A percentile compares a stretch with the other conserved stretches of the same genome.
These are phyloP conservation scores for Morpho helenor DNA, from an alignment of 2,888 invertebrate genomes.

Conservation along the genomic window DNA sequence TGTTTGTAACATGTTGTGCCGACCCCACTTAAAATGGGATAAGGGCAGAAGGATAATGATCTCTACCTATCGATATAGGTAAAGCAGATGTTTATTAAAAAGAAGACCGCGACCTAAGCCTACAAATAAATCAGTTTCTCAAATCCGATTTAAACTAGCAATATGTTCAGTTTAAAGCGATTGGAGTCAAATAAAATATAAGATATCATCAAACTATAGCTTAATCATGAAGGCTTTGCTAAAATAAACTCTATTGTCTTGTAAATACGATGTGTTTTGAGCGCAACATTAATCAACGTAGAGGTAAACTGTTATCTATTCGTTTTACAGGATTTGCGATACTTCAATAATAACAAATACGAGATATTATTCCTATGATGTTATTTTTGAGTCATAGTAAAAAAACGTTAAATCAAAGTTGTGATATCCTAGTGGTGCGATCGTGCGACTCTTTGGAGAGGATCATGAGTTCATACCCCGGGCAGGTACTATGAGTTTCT, in stretches of 20 bases:
- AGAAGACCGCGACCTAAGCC: constrained; percentile 5
- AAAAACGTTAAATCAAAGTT: too few species aligned
- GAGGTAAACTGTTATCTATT: constrained; percentile 27
- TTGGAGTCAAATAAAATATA: constrained; percentile 26
- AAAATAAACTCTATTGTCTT: constrained; percentile 20
- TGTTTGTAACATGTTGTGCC: too few species aligned
- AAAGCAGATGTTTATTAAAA: background rate
- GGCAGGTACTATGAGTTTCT: too few species aligned
- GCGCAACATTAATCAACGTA: constrained; percentile 26
- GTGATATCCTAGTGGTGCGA: too few species aligned
- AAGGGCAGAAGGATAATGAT: too few species aligned
- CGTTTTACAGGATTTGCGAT: constrained; percentile 26
- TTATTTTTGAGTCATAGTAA: too few species aligned
- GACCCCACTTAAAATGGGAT: too few species aligned
- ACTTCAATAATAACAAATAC: background rate
- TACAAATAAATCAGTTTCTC: constrained; percentile 22
- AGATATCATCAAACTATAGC: constrained; percentile 22
- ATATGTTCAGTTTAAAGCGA: constrained; percentile 25
- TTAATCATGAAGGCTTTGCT: constrained; percentile 27
- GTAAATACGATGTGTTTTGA: constrained; percentile 7
- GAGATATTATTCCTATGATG: too few species aligned
- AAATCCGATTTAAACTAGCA: constrained; percentile 23
- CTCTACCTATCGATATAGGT: background rate
- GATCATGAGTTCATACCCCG: too few species aligned
- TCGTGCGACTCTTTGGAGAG: too few species aligned